Evolutionary conservation across 2,797 vertebrate genomes (phyloP), one percentile per base, ranked within the genome.

Genomic region (Tiaroga cobitis): DNA sequence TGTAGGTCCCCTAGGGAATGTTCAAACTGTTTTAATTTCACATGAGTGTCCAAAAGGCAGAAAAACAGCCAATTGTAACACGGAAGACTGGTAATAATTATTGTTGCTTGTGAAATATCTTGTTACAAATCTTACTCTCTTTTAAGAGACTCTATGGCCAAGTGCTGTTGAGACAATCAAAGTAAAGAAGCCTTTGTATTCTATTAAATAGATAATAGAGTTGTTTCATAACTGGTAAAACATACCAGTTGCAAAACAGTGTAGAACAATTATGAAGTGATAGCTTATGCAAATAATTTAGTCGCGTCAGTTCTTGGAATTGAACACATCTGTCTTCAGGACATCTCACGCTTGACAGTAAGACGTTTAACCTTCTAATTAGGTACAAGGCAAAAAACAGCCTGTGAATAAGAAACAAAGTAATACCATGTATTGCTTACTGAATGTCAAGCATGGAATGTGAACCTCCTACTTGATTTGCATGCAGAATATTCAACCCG

Each of bases 11-110:
- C 37, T 21, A 34, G 2, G 34, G 73, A 18, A 75, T 24, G 29
- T 75, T 75, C 54, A 78, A 63, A 83, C 11, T 5, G 37, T 39
- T 83, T 51, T 54, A n/a, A 65, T 65, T 51, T 67, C 9, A 83
- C 29, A 80, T 8, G 8, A 76, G 75, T 51, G 76, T 24, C 46
- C 54, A 86, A 37, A 39, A 46, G 3, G 21, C 32, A 76, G 61
- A 32, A 81, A 75, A 81, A 76, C 61, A 76, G 18, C 5, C 63
- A 67, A 10, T 11, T 26, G 16, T 7, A 24, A n/a, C 56, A 61
- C 4, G 0, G 1, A 59, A 49, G 65, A 32, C 39, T 61, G 41
- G 41, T 51, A 29, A 46, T 24, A 51, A 59, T 72, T 49, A 65
- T 54, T 75, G 29, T 37, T 29, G 39, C 39, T 82, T 86, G 26